A percentile compares a stretch with the other conserved stretches of the same genome.
Conservation (phyloP, 1,140 invertebrate species). For the Drepana arcuata region DNA sequence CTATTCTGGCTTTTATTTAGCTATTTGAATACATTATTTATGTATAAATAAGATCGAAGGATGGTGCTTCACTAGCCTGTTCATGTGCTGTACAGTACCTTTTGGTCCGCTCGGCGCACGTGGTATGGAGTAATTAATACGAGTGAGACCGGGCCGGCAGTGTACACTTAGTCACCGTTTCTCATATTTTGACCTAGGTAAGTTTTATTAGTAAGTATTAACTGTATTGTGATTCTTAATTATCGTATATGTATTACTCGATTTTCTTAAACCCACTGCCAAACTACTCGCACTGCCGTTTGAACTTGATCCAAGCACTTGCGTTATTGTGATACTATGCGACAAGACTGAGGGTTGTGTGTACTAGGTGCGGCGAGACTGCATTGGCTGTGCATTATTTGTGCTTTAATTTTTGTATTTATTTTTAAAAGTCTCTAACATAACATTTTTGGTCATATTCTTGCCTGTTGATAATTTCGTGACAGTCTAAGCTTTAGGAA, state of each 20-base stretch:
- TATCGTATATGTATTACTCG: constrained; percentile 46
- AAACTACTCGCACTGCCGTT: constrained; percentile 33
- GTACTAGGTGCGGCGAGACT: too few relatives aligned
- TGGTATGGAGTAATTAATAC: not conserved
- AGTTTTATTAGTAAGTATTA: constrained; percentile 65
- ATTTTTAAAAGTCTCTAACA: too few relatives aligned
- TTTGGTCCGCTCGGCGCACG: too few relatives aligned
- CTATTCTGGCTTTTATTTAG: constrained; percentile 11
- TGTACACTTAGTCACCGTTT: constrained; percentile 43
- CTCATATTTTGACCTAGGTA: constrained; percentile 54
- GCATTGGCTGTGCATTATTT: too few relatives aligned
- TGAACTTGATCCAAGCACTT: constrained; percentile 26
- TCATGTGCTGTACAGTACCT: too few relatives aligned
- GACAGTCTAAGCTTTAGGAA: too few relatives aligned
- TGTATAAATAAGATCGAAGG: constrained; percentile 16
- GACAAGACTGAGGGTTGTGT: constrained; percentile 45
- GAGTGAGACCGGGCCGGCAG: constrained; percentile 13
- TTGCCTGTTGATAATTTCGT: too few relatives aligned
- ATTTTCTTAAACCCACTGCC: constrained; percentile 49
- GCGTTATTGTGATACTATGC: constrained; percentile 45
- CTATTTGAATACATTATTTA: constrained; percentile 8
- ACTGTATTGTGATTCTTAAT: constrained; percentile 64
- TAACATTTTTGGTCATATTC: too few relatives aligned
- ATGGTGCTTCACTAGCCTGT: constrained; percentile 23
- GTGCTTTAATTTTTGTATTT: too few relatives aligned